Percentiles rank a stretch among this genome's conserved stretches.
phyloP scores from a whole-genome alignment of 2,113 vertebrate genomes.

The Mormyrus iriodes region DNA sequence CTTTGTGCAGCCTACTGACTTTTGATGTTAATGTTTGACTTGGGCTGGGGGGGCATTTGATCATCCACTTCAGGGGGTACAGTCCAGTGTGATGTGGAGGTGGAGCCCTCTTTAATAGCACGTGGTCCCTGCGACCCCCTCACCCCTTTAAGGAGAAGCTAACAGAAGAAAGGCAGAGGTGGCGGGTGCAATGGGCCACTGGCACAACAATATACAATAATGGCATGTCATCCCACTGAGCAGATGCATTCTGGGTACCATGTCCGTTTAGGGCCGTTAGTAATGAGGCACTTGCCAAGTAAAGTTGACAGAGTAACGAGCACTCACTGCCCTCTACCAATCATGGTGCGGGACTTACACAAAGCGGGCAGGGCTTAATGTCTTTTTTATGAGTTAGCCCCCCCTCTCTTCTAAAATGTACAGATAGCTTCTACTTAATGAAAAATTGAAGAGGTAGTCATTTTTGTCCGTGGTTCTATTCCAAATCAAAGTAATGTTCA shows the following conservation, averaged over 20 bases:
- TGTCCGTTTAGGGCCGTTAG: not conserved
- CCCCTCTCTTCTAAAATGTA: not conserved
- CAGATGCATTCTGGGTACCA: not conserved
- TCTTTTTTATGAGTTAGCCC: not conserved
- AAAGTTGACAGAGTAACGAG: not conserved
- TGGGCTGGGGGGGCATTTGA: not conserved
- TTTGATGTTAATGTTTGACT: not conserved
- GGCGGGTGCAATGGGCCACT: not conserved
- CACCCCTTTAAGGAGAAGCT: not conserved
- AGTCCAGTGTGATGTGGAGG: not conserved
- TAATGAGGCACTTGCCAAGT: conserved; percentile 10
- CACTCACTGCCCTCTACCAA: not conserved
- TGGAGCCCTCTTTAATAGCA: not conserved
- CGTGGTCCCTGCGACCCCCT: not conserved
- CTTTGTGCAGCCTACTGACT: not conserved
- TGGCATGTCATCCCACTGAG: not conserved
- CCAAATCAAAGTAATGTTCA: not conserved
- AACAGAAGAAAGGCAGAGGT: not conserved
- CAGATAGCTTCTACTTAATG: not conserved
- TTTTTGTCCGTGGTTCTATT: not conserved
- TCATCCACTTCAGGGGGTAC: not conserved
- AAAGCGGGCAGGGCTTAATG: not conserved
- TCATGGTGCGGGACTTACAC: not conserved
- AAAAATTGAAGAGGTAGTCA: conserved; percentile 6
- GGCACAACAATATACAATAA: not conserved